phyloP scores from a whole-genome alignment of 2,888 invertebrate species.

The Pollenia labialis region DNA sequence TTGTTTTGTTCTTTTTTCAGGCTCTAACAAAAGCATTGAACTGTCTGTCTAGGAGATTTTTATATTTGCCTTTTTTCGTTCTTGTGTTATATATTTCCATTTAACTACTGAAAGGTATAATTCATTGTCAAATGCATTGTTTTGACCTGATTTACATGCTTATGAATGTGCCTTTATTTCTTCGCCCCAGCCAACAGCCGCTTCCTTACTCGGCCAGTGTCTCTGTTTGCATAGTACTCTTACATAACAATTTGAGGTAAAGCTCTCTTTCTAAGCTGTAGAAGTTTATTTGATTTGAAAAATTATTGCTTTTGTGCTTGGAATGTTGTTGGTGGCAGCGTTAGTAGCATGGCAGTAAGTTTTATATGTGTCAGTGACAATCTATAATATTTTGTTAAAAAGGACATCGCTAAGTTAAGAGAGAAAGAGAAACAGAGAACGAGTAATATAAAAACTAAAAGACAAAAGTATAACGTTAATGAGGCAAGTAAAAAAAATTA shows the following conservation, averaged over 20 bases:
- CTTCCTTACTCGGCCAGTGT: neutral
- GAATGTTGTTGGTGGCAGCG: constrained; percentile 12
- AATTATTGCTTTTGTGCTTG: constrained; percentile 45
- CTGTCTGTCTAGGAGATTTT: constrained; percentile 71
- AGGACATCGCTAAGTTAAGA: constrained; percentile 58
- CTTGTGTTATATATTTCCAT: constrained; percentile 40
- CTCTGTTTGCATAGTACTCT: neutral
- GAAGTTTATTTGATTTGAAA: constrained; percentile 49
- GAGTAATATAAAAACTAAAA: constrained; percentile 26
- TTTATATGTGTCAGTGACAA: constrained; percentile 58
- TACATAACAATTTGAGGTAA: constrained; percentile 10
- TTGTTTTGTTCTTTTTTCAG: neutral
- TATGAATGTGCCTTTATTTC: constrained; percentile 71
- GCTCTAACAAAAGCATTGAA: constrained; percentile 44
- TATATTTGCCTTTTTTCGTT: constrained; percentile 30
- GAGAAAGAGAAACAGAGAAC: constrained; percentile 1
- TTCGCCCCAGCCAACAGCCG: neutral
- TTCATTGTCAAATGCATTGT: constrained; percentile 83
- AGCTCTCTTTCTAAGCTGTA: constrained; percentile 20
- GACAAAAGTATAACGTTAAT: constrained; percentile 74
- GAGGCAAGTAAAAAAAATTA: constrained; percentile 60
- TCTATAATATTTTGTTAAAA: constrained; percentile 56
- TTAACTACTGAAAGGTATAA: constrained; percentile 75
- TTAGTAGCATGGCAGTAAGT: constrained; percentile 12
- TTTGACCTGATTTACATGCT: constrained; percentile 83